Base-by-base conservation (phyloP, 2,113 vertebrate genomes). In the Ammodytes dubius region DNA sequence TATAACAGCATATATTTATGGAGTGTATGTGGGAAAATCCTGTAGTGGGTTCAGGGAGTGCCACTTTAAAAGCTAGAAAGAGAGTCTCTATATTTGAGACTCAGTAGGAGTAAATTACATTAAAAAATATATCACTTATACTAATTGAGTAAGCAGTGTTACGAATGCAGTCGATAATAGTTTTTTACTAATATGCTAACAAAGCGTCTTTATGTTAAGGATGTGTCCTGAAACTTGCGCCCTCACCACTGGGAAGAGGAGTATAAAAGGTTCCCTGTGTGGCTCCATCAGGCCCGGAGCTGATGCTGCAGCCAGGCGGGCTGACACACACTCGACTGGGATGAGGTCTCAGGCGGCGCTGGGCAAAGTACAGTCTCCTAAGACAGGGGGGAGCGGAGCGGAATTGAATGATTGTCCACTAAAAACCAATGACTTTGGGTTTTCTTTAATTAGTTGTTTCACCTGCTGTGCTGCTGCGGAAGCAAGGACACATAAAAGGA, bases 301-400 rank as follows among this genome's bases (percentile, higher is more conserved):
- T 95, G 91, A 98, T 93, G 67, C 96, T 94, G 12, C 98, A 99
- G 79, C 97, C 97, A 0, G 97, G 97, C 0, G 96, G 96, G 0
- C 94, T 91, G 0, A 91, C 75, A 17, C 98, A 99, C 84, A 99
- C 96, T 2, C 96, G 93, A 77, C 97, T 97, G 0, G 98, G 96
- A 86, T 97, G 98, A 15, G 97, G 98, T 11, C 96, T 97, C 86
- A 95, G 95, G 66, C 91, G 96, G 0, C 95, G 95, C 91, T 99
- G 98, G 15, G 97, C 96, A 49, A 97, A 99, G 87, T 96, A 98
- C 12, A 99, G 91, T 57, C 94, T 98, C 96, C 98, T 99, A 87
- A 19, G 59, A 27, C 27, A 72, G 71, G 82, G 80, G 84, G 81
- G 84, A 67, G 54, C 17, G 76, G 39, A 77, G 50, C 15, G 42